A percentile compares a stretch with the other conserved stretches of the same genome.
These are phyloP conservation scores for Masticophis lateralis DNA, from an alignment of 2,797 vertebrate species.

Conservation along the genomic window DNA sequence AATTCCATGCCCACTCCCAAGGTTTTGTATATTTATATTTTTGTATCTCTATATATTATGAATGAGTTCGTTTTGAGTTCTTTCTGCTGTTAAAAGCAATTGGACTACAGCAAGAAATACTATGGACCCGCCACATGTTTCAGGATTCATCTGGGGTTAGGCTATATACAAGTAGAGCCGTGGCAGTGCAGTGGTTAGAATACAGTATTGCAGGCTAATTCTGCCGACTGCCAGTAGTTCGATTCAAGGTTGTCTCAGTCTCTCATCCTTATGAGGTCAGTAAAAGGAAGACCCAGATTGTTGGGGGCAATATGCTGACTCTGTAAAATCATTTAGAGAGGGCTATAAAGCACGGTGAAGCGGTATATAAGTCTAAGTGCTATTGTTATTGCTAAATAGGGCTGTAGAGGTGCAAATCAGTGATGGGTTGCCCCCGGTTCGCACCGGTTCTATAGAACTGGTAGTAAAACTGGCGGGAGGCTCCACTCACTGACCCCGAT, in stretches of 20 bases:
- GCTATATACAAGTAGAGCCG: neutral
- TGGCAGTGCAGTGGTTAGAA: neutral
- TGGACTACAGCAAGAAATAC: neutral
- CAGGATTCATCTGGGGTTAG: neutral
- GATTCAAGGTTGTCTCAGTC: neutral
- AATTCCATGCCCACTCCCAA: neutral
- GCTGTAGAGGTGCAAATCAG: neutral
- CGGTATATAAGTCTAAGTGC: neutral
- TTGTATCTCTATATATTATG: neutral
- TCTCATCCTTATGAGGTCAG: neutral
- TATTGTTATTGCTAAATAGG: neutral
- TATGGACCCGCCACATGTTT: neutral
- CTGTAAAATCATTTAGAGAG: neutral
- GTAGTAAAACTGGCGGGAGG: too few relatives aligned
- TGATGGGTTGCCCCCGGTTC: too few relatives aligned
- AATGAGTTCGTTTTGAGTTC: neutral
- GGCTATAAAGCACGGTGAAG: neutral
- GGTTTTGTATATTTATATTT: neutral
- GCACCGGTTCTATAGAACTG: too few relatives aligned
- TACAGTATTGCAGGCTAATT: neutral
- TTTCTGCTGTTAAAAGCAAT: neutral
- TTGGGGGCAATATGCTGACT: neutral
- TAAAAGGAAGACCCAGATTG: neutral
- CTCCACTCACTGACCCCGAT: too few relatives aligned
- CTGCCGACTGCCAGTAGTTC: neutral